Base-by-base conservation (phyloP, 2,113 vertebrate species). In the Collichthys lucidus region DNA sequence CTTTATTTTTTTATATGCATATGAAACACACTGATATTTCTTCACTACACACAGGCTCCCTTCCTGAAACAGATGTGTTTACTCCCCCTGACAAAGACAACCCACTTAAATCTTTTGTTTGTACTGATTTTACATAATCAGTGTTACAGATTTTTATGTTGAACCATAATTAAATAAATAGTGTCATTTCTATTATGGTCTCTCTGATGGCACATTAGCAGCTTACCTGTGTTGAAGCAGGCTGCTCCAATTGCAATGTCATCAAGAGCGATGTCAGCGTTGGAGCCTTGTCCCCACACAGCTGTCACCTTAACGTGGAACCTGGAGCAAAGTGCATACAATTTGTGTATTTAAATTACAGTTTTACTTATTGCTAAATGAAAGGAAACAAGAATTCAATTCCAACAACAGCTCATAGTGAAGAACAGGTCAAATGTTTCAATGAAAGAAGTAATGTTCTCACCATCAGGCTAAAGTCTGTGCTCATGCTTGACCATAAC, bases 191-290 rank as follows among this genome's bases (percentile, higher is more conserved):
- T 53, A 6, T 60, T 60, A 40, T 3, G 8, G 8, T 26, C 42
- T 9, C 11, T 11, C 20, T 5, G 1, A 8, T n/a, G 19, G 19
- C 7, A 22, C 26, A 35, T 67, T 5, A 68, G 59, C 74, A 47
- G 67, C 64, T 80, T 86, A 98, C 97, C 96, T 2, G 93, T 84
- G 53, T 85, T 63, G 73, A 96, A 96, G 92, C 97, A 98, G 64
- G 95, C 88, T 42, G 94, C 93, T 74, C 95, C 96, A 75, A 98
- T 86, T 0, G 96, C 95, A 62, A 97, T 94, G 35, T 96, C 94
- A 92, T 98, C 97, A 0, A 98, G 19, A 56, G 96, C 96, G 29
- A 98, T 88, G 79, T 96, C 96, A 78, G 96, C 96, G 57, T 84
- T 91, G 52, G 96, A 96, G 92, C 95, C 95, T 87, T 90, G 91